A percentile compares a stretch with the other conserved stretches of the same genome.
These are phyloP conservation scores for Ophraella communa DNA, from an alignment of 2,888 invertebrate genomes.

Conservation along the genomic window DNA sequence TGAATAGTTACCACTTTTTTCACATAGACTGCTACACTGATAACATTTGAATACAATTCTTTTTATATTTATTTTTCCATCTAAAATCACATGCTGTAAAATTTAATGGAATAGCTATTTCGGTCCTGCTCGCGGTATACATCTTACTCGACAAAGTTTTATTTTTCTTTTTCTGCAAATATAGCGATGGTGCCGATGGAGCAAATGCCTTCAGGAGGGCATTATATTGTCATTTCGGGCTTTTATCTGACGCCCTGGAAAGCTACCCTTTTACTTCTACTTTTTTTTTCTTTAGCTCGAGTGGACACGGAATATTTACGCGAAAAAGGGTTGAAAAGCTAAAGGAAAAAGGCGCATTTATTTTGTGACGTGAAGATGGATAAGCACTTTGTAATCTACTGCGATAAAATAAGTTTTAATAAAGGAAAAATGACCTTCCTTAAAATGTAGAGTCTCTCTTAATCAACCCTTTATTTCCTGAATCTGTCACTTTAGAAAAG, in stretches of 20 bases:
- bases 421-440: neutral
- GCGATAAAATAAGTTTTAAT: neutral
- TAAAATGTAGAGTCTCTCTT: too few relatives aligned
- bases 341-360: neutral
- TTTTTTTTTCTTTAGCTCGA: conserved; percentile 32
- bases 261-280: conserved; percentile 34
- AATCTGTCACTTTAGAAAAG: too few relatives aligned
- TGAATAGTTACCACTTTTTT: too few relatives aligned
- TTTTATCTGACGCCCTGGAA: conserved; percentile 40
- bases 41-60: too few relatives aligned
- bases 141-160: conserved; percentile 14
- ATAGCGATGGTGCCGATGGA: conserved; percentile 25
- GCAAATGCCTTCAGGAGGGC: conserved; percentile 38
- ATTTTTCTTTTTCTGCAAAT: conserved; percentile 34
- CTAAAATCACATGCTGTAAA: neutral
- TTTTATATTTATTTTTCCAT: too few relatives aligned
- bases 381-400: neutral
- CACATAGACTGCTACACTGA: too few relatives aligned
- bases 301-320: conserved; percentile 35
- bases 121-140: neutral
- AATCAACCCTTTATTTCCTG: too few relatives aligned
- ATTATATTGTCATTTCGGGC: conserved; percentile 42
- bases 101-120: neutral
- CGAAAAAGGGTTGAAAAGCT: conserved; percentile 17
- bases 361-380: neutral